Percentiles rank a stretch among this genome's conserved stretches.
These are phyloP conservation scores for Calameuta pallipes DNA, from an alignment of 2,888 invertebrate genomes.

Conservation along the genomic window DNA sequence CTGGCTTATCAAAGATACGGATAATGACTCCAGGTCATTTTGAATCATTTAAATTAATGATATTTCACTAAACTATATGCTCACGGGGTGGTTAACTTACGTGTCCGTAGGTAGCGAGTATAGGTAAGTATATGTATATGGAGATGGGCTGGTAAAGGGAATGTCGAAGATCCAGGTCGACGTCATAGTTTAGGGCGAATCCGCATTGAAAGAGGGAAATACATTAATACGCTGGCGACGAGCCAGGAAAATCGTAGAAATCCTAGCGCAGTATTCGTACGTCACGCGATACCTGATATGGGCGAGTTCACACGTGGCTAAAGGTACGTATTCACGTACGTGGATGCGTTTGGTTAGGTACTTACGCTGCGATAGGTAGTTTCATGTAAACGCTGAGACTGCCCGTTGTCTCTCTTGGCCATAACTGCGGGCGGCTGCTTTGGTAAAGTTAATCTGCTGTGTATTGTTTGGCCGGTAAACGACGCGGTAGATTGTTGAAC, in stretches of 20 bases:
- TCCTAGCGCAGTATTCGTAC: neutral
- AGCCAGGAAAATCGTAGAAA: constrained; percentile 43
- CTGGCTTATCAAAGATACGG: neutral
- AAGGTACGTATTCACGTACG: constrained; percentile 22
- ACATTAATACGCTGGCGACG: constrained; percentile 46
- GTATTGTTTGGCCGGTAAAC: neutral
- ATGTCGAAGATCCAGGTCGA: neutral
- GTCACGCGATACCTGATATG: neutral
- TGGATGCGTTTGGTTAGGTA: neutral
- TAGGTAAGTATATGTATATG: neutral
- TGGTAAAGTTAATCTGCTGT: neutral
- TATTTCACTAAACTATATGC: neutral
- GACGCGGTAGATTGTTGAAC: neutral
- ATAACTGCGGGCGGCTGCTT: neutral
- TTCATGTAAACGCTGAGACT: neutral
- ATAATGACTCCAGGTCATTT: neutral
- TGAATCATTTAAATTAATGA: neutral
- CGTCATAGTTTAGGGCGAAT: constrained; percentile 19
- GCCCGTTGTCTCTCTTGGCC: neutral
- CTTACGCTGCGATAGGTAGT: neutral
- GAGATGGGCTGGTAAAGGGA: neutral
- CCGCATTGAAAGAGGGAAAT: constrained; percentile 45
- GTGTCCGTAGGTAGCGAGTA: neutral
- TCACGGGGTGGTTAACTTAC: neutral
- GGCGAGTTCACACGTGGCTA: neutral